These are phyloP conservation scores for Endotricha flammealis DNA, from an alignment of 2,888 invertebrate species.

Conservation along the genomic window DNA sequence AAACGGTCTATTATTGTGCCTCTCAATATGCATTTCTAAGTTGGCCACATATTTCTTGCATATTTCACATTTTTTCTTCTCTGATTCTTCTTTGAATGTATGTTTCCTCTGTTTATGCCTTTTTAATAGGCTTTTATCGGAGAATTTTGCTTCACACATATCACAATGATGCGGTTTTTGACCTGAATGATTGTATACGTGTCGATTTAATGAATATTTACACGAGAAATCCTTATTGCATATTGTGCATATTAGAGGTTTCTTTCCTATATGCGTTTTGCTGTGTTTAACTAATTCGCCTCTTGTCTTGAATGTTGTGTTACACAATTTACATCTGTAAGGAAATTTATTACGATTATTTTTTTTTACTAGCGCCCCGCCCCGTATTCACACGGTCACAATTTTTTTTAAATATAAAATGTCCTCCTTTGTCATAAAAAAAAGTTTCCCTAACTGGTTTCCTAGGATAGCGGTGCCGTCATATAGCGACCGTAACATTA, in stretches of 20 bases:
- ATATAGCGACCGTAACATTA: too few relatives aligned
- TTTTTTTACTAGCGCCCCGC: too few relatives aligned
- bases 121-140: slow-evolving; percentile 12
- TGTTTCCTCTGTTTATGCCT: slow-evolving; percentile 18
- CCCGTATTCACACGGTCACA: too few relatives aligned
- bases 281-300: slow-evolving; percentile 12
- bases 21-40: slow-evolving; percentile 24
- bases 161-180: slow-evolving; percentile 16
- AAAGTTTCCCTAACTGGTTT: too few relatives aligned
- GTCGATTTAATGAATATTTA: slow-evolving; percentile 22
- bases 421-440: too few relatives aligned
- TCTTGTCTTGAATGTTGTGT: slow-evolving; percentile 5
- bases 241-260: slow-evolving; percentile 16
- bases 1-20: slow-evolving; percentile 8
- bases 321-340: slow-evolving; percentile 20
- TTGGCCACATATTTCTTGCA: slow-evolving; percentile 26
- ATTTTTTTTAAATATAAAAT: too few relatives aligned
- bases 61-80: slow-evolving; percentile 21
- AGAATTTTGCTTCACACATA: slow-evolving; percentile 17
- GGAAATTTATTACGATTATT: neutral
- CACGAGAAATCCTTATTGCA: slow-evolving; percentile 22
- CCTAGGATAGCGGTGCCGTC: too few relatives aligned
- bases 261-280: slow-evolving; percentile 9
- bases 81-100: neutral
- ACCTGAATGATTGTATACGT: slow-evolving; percentile 18